A percentile compares a stretch with the other conserved stretches of the same genome.
Evolutionary conservation across 2,888 invertebrate genomes (phyloP).

Genomic region (Apodemia arnacis): DNA sequence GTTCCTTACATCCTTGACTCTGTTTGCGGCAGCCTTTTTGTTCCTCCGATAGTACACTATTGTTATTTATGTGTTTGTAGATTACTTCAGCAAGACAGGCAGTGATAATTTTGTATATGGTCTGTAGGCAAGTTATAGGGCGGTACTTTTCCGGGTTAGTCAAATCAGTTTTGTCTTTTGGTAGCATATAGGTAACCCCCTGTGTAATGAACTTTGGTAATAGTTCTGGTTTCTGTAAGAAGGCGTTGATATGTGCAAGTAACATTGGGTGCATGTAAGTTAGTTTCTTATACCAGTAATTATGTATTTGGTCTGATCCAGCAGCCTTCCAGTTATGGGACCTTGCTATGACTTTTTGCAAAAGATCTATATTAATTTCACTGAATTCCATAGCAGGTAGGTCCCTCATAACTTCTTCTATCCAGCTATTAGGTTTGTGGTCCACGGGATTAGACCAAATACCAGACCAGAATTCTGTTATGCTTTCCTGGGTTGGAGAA

Average conservation of each 20-base stretch:
- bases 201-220: neutral
- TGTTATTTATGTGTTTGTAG: neutral
- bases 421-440: neutral
- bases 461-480: neutral
- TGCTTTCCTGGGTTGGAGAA: too few species aligned
- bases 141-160: constrained; percentile 34
- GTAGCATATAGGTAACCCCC: neutral
- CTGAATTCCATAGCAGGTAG: neutral
- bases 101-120: constrained; percentile 37
- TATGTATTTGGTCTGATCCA: constrained; percentile 12
- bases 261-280: neutral
- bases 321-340: constrained; percentile 12
- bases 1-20: neutral
- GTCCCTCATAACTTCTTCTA: neutral
- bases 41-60: neutral
- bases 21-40: neutral
- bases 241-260: neutral
- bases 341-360: neutral
- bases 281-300: neutral
- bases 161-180: neutral
- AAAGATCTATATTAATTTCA: neutral
- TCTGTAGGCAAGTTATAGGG: constrained; percentile 36
- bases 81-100: constrained; percentile 5
- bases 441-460: neutral
- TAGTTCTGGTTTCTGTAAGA: neutral